Evolutionary conservation across 1,140 invertebrate genomes (phyloP).

Genomic region (Trachymyrmex cornetzi): DNA sequence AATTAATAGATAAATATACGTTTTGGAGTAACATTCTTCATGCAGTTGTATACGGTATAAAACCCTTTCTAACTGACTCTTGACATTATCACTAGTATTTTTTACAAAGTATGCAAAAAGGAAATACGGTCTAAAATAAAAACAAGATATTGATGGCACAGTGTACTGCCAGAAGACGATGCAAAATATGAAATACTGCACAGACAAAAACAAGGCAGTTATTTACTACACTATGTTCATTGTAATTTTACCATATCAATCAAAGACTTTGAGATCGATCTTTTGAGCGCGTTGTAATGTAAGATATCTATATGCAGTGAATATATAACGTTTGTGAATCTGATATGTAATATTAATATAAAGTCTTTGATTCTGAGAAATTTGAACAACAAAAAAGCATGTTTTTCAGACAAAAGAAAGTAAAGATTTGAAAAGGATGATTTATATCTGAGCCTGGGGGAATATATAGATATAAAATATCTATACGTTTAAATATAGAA

Average conservation of each 20-base stretch:
- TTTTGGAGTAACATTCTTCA: background rate
- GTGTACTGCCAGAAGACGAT: background rate
- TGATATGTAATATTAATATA: constrained; percentile 35
- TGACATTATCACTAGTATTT: constrained; percentile 32
- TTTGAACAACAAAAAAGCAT: background rate
- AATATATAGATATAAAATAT: background rate
- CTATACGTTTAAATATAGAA: too few species aligned
- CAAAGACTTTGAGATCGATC: constrained; percentile 31
- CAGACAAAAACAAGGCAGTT: constrained; percentile 14
- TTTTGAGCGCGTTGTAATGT: background rate
- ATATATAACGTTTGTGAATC: constrained; percentile 6
- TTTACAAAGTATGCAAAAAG: constrained; percentile 26
- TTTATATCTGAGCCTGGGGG: background rate
- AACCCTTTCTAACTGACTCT: constrained; percentile 20
- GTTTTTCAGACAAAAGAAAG: background rate
- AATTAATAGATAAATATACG: constrained; percentile 23
- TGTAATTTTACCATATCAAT: constrained; percentile 22
- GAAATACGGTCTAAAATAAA: constrained; percentile 14
- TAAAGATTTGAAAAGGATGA: background rate
- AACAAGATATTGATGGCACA: constrained; percentile 9
- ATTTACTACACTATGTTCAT: constrained; percentile 2
- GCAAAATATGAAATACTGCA: constrained; percentile 22
- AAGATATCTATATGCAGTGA: background rate
- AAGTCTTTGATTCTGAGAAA: constrained; percentile 10
- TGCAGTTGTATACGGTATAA: background rate